Percentiles rank a stretch among this genome's conserved stretches.
Evolutionary conservation across 1,140 invertebrate species (phyloP).

Genomic region (Drosophila nigromelanica): DNA sequence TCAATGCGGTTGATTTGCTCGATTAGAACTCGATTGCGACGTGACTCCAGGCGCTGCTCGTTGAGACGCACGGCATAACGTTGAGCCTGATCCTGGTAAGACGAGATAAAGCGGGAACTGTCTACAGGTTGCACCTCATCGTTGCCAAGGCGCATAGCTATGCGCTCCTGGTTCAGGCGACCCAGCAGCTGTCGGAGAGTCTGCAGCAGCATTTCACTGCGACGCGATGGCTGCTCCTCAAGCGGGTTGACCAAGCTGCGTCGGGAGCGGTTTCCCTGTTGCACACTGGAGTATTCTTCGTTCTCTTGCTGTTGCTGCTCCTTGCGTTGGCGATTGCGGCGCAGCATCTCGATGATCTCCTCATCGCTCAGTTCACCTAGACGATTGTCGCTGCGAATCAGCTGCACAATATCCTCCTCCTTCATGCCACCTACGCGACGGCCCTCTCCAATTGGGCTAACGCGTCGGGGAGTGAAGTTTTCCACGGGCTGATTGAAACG

Average conservation of each 20-base stretch:
- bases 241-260: slow-evolving; percentile 43
- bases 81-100: slow-evolving; percentile 31
- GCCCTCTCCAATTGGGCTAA: slow-evolving; percentile 40
- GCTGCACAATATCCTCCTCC: slow-evolving; percentile 51
- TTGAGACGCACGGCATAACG: slow-evolving; percentile 51
- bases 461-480: slow-evolving; percentile 9
- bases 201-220: slow-evolving; percentile 56
- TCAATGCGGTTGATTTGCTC: slow-evolving; percentile 42
- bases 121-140: slow-evolving; percentile 22
- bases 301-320: slow-evolving; percentile 23
- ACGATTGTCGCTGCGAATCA: slow-evolving; percentile 53
- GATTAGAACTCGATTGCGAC: slow-evolving; percentile 41
- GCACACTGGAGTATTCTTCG: slow-evolving; percentile 1
- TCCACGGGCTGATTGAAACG: too few relatives aligned
- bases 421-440: slow-evolving; percentile 40
- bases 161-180: slow-evolving; percentile 66
- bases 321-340: slow-evolving; percentile 10
- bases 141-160: slow-evolving; percentile 25
- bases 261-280: slow-evolving; percentile 40
- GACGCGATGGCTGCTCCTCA: slow-evolving; percentile 26
- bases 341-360: slow-evolving; percentile 18
- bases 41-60: slow-evolving; percentile 49
- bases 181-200: slow-evolving; percentile 64
- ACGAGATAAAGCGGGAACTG: slow-evolving; percentile 15
- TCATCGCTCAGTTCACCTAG: slow-evolving; percentile 1